These are phyloP conservation scores for Eudemis profundana DNA, from an alignment of 2,888 invertebrate genomes.

Conservation along the genomic window DNA sequence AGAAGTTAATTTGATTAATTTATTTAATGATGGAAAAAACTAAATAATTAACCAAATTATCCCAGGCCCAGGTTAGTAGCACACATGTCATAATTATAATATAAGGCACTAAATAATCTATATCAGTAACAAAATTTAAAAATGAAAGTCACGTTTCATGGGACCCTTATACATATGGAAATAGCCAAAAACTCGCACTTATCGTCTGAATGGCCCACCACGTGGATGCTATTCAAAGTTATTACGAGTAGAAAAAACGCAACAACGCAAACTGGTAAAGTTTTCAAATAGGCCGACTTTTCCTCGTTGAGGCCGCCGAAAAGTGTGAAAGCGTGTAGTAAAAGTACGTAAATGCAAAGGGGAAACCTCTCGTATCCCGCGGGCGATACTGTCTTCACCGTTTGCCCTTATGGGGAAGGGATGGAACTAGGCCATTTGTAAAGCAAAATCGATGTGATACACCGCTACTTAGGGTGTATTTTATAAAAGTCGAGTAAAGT, in stretches of 20 bases:
- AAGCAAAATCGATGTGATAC: slow-evolving; percentile 46
- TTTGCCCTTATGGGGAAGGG: slow-evolving; percentile 59
- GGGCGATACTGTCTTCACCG: slow-evolving; percentile 65
- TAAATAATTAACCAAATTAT: too few relatives aligned
- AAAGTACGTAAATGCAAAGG: slow-evolving; percentile 63
- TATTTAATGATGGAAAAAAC: too few relatives aligned
- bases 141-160: background rate
- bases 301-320: slow-evolving; percentile 60
- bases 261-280: slow-evolving; percentile 51
- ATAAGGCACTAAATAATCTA: background rate
- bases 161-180: slow-evolving; percentile 5
- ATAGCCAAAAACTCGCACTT: slow-evolving; percentile 14
- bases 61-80: too few relatives aligned
- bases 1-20: too few relatives aligned
- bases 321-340: slow-evolving; percentile 79
- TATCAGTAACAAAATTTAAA: background rate
- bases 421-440: slow-evolving; percentile 63
- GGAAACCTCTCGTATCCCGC: slow-evolving; percentile 68
- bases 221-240: slow-evolving; percentile 37
- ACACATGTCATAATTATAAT: too few relatives aligned
- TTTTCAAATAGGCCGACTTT: slow-evolving; percentile 60
- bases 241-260: slow-evolving; percentile 30
- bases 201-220: slow-evolving; percentile 8
- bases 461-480: slow-evolving; percentile 39
- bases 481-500: background rate